A percentile compares a stretch with the other conserved stretches of the same genome.
These are phyloP conservation scores for Orthosia cruda DNA, from an alignment of 2,888 invertebrate species.

Conservation along the genomic window DNA sequence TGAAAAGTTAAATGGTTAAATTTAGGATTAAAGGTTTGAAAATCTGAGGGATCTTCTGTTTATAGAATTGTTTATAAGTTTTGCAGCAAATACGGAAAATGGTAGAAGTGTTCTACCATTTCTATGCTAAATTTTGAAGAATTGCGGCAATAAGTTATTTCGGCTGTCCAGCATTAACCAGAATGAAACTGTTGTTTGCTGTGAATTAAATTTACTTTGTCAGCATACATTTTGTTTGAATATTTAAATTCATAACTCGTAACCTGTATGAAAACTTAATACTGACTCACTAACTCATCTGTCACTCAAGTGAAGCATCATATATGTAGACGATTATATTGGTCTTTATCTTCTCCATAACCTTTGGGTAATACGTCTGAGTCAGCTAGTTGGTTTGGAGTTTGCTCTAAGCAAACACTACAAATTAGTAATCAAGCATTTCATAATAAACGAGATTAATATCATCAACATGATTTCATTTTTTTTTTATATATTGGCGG, in stretches of 20 bases:
- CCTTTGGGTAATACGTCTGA: too few relatives aligned
- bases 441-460: conserved; percentile 11
- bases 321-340: background rate
- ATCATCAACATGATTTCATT: too few relatives aligned
- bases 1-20: conserved; percentile 6
- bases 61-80: background rate
- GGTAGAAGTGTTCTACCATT: too few relatives aligned
- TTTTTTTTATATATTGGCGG: too few relatives aligned
- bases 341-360: background rate
- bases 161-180: background rate
- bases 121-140: background rate
- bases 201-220: background rate
- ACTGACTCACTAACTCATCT: background rate
- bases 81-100: background rate
- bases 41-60: conserved; percentile 12
- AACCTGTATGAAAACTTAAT: background rate
- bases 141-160: background rate
- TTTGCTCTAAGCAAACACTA: background rate
- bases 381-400: background rate
- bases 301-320: background rate
- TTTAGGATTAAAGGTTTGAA: conserved; percentile 6
- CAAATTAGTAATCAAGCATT: background rate
- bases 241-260: background rate
- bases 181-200: background rate
- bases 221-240: background rate